Conservation (phyloP, 2,888 invertebrate species). For the Dolichomitus sp. region DNA sequence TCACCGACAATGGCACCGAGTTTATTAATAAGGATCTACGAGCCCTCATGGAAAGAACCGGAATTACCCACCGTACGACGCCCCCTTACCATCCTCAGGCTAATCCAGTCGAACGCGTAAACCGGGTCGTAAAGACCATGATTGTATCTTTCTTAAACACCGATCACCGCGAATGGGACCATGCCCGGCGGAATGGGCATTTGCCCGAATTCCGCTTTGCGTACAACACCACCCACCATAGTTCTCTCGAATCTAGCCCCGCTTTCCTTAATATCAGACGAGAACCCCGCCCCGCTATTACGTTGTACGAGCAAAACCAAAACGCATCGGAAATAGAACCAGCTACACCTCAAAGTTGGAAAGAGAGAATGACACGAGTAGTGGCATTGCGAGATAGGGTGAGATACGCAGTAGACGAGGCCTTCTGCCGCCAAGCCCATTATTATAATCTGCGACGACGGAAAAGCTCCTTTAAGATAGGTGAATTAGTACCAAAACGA, state of each 20-base stretch:
- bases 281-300: not conserved
- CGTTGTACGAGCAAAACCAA: not conserved
- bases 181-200: too few relatives aligned
- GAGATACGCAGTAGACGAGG: conserved; percentile 1
- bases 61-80: conserved; percentile 17
- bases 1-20: conserved; percentile 70
- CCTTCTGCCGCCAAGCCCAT: not conserved
- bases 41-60: conserved; percentile 43
- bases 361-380: not conserved
- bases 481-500: not conserved
- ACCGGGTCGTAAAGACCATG: not conserved
- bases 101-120: not conserved
- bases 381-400: not conserved
- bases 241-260: not conserved
- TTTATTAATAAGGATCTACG: conserved; percentile 58
- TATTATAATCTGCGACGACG: not conserved
- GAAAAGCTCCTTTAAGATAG: not conserved
- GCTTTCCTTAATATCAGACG: not conserved
- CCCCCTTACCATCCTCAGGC: not conserved
- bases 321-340: not conserved
- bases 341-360: not conserved
- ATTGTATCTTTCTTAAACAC: not conserved
- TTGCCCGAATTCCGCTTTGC: too few relatives aligned
- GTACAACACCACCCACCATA: not conserved
- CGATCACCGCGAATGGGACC: too few relatives aligned